Evolutionary conservation across 2,888 invertebrate genomes (phyloP), one percentile per base, ranked within the genome.

Genomic region (Callyntrura sp.): DNA sequence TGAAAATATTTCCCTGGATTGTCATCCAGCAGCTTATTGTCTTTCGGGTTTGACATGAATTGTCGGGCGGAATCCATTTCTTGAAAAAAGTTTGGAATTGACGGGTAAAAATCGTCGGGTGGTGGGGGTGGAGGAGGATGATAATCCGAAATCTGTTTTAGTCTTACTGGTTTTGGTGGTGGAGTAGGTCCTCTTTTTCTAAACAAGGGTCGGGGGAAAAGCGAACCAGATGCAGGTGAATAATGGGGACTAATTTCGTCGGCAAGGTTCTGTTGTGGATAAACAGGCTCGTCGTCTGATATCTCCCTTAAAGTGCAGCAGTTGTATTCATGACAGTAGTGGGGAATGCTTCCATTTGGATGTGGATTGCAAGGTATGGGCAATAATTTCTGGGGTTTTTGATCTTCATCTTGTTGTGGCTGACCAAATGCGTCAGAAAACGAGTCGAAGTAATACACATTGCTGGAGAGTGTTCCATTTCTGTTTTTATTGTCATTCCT

Each of bases 121-220:
- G 48, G 83, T n/a, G 25, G 57, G 14, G 48, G 62, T 12, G 76
- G 62, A n/a, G 85, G 51, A 17, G 78, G 62, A 25, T 70, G n/a
- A 23, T 84, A 62, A 12, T 57, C 57, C n/a, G 11, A 8, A 57
- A 17, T 57, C 60, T 79, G 45, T 70, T 88, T 88, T 5, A 60
- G 14, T 78, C 62, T 83, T 12, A 1, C 0, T 35, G 83, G 88
- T 43, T 88, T 88, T 4, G 88, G 88, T 8, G 88, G 88, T 20
- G 88, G 88, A 0, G 83, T 83, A 0, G 88, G 88, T n/a, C 88
- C 88, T 83, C 60, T 83, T 60, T 88, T 82, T 35, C 70, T 25
- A 28, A 28, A n/a, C 11, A n/a, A n/a, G n/a, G n/a, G n/a, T n/a
- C n/a, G n/a, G n/a, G 14, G 28, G 0, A 17, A 6, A 65, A 62